Percentiles rank a stretch among this genome's conserved stretches.
These are phyloP conservation scores for Loxodonta africana DNA, from an alignment of 2,113 vertebrate species.

Conservation along the genomic window DNA sequence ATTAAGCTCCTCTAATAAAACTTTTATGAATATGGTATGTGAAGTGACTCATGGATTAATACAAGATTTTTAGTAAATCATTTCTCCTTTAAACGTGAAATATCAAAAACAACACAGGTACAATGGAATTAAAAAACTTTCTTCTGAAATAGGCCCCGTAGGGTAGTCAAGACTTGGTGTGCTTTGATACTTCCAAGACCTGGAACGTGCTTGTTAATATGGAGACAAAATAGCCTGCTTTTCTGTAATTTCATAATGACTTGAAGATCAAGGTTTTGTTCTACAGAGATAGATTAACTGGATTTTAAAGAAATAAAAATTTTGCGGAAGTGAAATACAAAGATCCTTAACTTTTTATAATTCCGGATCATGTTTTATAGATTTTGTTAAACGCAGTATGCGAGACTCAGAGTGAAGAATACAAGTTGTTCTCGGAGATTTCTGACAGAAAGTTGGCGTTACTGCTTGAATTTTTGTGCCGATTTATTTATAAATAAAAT, in stretches of 20 bases:
- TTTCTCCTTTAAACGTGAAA: background rate
- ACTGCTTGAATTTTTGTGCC: background rate
- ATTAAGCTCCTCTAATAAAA: constrained; percentile 37
- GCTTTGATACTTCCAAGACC: background rate
- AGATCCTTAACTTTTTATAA: constrained; percentile 25
- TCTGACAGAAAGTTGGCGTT: constrained; percentile 18
- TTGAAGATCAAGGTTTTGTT: constrained; percentile 56
- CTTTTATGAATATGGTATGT: constrained; percentile 17
- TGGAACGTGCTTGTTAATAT: background rate
- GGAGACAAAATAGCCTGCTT: constrained; percentile 11
- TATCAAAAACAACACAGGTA: background rate
- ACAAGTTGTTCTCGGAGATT: background rate
- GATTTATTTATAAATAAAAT: constrained; percentile 56
- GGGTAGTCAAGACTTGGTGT: background rate
- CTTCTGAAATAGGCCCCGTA: background rate
- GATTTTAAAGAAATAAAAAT: constrained; percentile 40
- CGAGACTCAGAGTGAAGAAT: constrained; percentile 1
- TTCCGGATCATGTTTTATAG: background rate
- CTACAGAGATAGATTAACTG: background rate
- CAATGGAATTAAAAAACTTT: background rate
- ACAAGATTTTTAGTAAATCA: constrained; percentile 11
- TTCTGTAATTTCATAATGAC: constrained; percentile 31
- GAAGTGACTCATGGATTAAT: background rate
- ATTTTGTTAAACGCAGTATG: background rate
- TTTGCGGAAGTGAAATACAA: background rate